Conservation (phyloP, 2,113 vertebrate species). For the Pseudopipra pipra region DNA sequence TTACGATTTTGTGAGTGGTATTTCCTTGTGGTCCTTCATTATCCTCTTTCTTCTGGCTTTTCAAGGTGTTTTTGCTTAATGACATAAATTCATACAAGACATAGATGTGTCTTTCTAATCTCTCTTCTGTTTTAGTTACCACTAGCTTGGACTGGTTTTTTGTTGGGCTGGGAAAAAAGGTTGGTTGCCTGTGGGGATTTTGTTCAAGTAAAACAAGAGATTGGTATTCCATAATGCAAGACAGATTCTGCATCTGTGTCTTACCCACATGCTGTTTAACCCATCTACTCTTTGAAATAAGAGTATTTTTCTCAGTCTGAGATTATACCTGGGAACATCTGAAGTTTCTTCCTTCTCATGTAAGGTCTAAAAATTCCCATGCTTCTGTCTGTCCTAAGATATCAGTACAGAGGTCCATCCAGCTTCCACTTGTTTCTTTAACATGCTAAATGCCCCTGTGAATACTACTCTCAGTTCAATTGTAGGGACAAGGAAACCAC, state of each 20-base stretch:
- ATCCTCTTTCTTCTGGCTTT: neutral
- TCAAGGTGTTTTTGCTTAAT: neutral
- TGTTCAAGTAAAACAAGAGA: neutral
- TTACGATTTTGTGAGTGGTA: neutral
- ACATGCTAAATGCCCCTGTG: accelerated
- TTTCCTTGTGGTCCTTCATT: neutral
- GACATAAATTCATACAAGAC: neutral
- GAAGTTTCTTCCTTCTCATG: neutral
- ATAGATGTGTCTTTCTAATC: neutral
- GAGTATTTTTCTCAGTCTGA: neutral
- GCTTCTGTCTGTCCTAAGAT: neutral
- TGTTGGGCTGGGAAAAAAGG: neutral
- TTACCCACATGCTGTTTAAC: neutral
- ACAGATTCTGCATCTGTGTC: neutral
- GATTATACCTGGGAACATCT: neutral
- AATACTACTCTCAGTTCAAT: neutral
- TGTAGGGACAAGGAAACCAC: neutral
- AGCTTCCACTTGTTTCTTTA: neutral
- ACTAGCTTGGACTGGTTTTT: neutral
- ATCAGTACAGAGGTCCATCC: neutral
- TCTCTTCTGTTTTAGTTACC: neutral
- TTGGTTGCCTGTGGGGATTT: neutral
- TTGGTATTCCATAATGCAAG: neutral
- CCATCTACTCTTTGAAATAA: neutral
- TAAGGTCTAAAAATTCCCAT: neutral